phyloP scores from a whole-genome alignment of 2,113 vertebrate species.

The Ginglymostoma cirratum region DNA sequence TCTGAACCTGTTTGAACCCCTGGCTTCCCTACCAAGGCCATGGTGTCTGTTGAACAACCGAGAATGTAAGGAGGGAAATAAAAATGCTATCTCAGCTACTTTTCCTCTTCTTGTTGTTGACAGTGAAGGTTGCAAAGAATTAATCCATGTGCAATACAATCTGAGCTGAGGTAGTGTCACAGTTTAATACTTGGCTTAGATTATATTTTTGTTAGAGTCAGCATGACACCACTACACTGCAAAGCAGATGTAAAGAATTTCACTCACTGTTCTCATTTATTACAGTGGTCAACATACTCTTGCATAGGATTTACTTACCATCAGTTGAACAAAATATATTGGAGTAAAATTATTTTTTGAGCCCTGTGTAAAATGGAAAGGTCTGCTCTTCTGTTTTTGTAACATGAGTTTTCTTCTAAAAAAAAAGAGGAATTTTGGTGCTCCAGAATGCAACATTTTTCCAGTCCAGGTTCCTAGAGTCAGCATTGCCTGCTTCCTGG shows the following conservation, averaged over 20 bases:
- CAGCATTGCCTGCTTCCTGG: not conserved
- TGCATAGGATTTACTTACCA: not conserved
- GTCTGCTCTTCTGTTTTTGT: not conserved
- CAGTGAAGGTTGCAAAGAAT: conserved; percentile 49
- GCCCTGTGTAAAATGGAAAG: not conserved
- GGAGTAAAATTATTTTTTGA: not conserved
- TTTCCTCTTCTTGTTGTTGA: conserved; percentile 48
- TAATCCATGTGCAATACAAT: conserved; percentile 63
- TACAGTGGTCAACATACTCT: conserved; percentile 40
- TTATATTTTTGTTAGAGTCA: conserved; percentile 51
- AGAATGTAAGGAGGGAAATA: not conserved
- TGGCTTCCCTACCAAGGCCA: not conserved
- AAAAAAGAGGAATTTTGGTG: not conserved
- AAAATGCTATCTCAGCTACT: not conserved
- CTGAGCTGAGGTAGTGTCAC: conserved; percentile 49
- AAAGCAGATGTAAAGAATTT: conserved; percentile 68
- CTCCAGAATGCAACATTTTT: not conserved
- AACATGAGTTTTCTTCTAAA: not conserved
- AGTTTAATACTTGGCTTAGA: conserved; percentile 63
- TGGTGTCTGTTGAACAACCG: not conserved
- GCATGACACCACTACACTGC: conserved; percentile 60
- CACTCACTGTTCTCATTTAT: conserved; percentile 45
- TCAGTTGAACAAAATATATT: not conserved
- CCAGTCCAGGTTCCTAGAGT: not conserved
- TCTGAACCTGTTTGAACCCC: not conserved